Evolutionary conservation across 1,140 invertebrate species (phyloP), one percentile per base, ranked within the genome.

Genomic region (Dendrolimus kikuchii): DNA sequence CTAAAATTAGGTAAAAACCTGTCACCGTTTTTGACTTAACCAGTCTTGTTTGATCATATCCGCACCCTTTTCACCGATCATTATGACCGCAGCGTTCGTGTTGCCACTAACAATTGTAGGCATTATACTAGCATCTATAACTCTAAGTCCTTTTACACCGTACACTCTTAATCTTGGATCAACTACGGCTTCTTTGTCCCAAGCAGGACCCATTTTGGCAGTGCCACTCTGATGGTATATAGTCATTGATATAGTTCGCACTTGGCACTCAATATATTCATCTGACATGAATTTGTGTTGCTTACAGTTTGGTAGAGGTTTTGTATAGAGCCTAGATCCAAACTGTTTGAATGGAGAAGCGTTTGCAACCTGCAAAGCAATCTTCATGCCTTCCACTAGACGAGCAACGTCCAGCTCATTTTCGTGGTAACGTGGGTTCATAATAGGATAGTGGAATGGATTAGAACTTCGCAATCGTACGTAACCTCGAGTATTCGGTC

Each of bases 121-220:
- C 95, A 97, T 96, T 54, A 97, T 94, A 51, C 94, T 95, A 5
- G 94, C 95, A 74, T 97, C 96, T 44, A 95, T 93, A 7, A 97
- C 95, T 43, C 96, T 88, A 5, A 97, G 82, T 9, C 93, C 93
- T 38, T 90, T 73, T 0, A 96, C 79, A 0, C 95, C 95, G 62
- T 95, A 92, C 0, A 96, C 94, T 10, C 89, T 88, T 5, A 97
- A 79, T 49, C 92, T 87, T 0, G 93, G 91, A 87, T 97, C 95
- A 0, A 97, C 95, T 0, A 97, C 95, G 0, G 95, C 93, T 5
- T 90, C 89, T 0, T 88, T 84, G 76, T 97, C 95, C 66, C 88
- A 90, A 2, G 86, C 64, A 0, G 93, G 92, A 6, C 96, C 95
- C 95, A 97, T 97, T 79, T 95, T 95, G 23, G 92, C 91, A 0